These are phyloP conservation scores for Wasmannia auropunctata DNA, from an alignment of 1,140 invertebrate genomes.

Conservation along the genomic window DNA sequence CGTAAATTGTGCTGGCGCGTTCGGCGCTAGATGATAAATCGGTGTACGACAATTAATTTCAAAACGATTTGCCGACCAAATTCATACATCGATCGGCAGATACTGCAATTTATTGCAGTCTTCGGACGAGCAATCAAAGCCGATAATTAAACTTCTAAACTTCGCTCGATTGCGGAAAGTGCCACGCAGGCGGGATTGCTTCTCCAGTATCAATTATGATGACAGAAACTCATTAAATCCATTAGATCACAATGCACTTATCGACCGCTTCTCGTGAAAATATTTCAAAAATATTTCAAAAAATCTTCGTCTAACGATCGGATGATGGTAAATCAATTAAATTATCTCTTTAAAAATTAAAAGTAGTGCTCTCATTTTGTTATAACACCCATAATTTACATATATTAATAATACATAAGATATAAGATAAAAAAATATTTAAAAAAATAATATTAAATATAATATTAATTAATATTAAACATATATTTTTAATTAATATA, in stretches of 20 bases:
- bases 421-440: neutral
- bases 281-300: neutral
- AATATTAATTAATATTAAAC: too few species aligned
- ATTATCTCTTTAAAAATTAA: neutral
- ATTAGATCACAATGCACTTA: conserved; percentile 67
- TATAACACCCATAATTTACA: neutral
- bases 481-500: too few species aligned
- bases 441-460: neutral
- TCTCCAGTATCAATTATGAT: conserved; percentile 70
- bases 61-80: conserved; percentile 41
- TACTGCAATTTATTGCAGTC: conserved; percentile 66
- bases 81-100: conserved; percentile 52
- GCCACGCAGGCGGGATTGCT: conserved; percentile 68
- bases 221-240: conserved; percentile 72
- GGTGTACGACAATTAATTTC: conserved; percentile 45
- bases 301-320: neutral
- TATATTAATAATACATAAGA: neutral
- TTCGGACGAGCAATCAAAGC: conserved; percentile 68
- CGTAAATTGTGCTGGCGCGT: neutral
- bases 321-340: neutral
- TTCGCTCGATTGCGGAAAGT: conserved; percentile 71
- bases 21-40: conserved; percentile 19
- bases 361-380: neutral
- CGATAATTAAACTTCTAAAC: conserved; percentile 78
- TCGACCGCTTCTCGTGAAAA: conserved; percentile 20